A percentile compares a stretch with the other conserved stretches of the same genome.
Conservation (phyloP, 2,113 vertebrate genomes). For the Aplodontia rufa region DNA sequence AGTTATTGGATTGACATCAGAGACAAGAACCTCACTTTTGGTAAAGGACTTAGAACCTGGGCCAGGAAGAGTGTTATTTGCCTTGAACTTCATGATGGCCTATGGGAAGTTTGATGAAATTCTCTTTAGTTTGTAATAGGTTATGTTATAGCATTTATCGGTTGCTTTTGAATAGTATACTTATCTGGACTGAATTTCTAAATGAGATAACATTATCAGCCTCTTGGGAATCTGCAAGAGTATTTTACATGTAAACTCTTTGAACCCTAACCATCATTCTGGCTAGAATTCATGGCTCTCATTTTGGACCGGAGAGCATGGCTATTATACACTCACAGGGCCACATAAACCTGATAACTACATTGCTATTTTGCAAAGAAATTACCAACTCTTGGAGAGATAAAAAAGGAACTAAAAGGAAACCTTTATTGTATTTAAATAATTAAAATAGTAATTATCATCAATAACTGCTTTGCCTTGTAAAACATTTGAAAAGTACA, state of each 20-base stretch:
- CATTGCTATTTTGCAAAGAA: not conserved
- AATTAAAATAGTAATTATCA: not conserved
- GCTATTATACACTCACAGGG: not conserved
- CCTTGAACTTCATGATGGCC: not conserved
- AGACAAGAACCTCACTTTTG: too few species aligned
- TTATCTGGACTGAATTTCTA: not conserved
- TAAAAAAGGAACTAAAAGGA: not conserved
- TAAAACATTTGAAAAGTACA: not conserved
- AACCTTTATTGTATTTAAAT: constrained; percentile 12
- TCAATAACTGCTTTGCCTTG: not conserved
- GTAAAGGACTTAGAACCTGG: not conserved
- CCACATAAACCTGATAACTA: not conserved
- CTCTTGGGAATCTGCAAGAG: not conserved
- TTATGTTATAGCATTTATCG: not conserved
- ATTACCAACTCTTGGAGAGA: not conserved
- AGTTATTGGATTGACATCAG: too few species aligned
- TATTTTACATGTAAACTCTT: not conserved
- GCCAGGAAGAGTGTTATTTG: not conserved
- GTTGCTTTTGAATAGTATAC: not conserved
- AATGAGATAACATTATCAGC: not conserved
- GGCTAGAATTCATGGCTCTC: not conserved
- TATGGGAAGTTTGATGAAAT: not conserved
- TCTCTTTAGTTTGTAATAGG: not conserved
- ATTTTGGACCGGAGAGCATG: not conserved
- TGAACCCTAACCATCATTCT: not conserved